phyloP scores from a whole-genome alignment of 1,140 invertebrate species.

The Drosophila orosa region DNA sequence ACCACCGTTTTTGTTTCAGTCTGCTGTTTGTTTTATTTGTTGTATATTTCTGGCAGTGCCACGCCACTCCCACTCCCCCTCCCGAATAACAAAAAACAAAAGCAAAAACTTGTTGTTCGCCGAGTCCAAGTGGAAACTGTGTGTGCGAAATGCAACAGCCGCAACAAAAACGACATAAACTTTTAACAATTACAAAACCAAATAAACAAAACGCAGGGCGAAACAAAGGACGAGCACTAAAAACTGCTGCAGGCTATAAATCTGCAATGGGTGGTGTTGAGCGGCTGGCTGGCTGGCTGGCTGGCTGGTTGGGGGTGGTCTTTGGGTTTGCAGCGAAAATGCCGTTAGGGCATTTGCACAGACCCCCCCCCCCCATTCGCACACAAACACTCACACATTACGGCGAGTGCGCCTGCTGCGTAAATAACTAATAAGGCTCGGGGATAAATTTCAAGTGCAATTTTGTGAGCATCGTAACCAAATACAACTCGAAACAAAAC shows the following conservation, averaged over 20 bases:
- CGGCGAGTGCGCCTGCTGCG: conserved; percentile 55
- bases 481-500: conserved; percentile 52
- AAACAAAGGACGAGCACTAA: conserved; percentile 57
- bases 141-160: conserved; percentile 75
- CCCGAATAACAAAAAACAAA: conserved; percentile 56
- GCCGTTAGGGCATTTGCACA: conserved; percentile 56
- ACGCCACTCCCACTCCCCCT: not conserved
- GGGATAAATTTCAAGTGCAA: conserved; percentile 74
- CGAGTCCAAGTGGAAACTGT: conserved; percentile 53
- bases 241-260: conserved; percentile 78
- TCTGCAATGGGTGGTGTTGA: conserved; percentile 56
- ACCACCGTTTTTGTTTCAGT: conserved; percentile 26
- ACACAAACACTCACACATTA: conserved; percentile 46
- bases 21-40: conserved; percentile 31
- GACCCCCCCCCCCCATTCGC: conserved; percentile 39
- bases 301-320: conserved; percentile 16
- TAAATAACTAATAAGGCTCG: conserved; percentile 77
- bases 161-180: conserved; percentile 76
- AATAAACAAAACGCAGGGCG: conserved; percentile 56
- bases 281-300: conserved; percentile 5
- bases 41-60: conserved; percentile 19
- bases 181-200: conserved; percentile 79
- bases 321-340: conserved; percentile 19
- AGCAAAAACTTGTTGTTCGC: conserved; percentile 54
- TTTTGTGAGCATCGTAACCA: conserved; percentile 68